Percentiles rank a stretch among this genome's conserved stretches.
These are phyloP conservation scores for Helicoverpa assulta DNA, from an alignment of 2,888 invertebrate genomes.

Conservation along the genomic window DNA sequence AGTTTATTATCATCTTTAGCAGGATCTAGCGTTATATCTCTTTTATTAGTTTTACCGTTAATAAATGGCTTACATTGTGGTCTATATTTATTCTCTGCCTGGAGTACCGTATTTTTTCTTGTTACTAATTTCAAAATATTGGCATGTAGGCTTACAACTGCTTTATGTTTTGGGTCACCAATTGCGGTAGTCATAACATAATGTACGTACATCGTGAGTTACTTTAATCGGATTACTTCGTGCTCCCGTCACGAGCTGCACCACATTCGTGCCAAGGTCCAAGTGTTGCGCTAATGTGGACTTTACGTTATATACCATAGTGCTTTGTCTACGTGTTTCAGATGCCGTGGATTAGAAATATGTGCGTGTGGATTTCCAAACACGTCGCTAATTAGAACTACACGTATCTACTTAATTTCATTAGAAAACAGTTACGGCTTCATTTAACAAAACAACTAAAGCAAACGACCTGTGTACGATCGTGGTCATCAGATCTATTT, in stretches of 20 bases:
- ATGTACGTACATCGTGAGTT: constrained; percentile 58
- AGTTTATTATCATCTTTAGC: constrained; percentile 1
- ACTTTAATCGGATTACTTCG: constrained; percentile 72
- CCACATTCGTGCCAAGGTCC: constrained; percentile 81
- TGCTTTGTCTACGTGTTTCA: constrained; percentile 31
- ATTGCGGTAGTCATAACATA: constrained; percentile 55
- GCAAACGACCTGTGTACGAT: constrained; percentile 17
- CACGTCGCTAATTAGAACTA: constrained; percentile 4
- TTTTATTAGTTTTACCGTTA: background rate
- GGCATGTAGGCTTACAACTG: constrained; percentile 35
- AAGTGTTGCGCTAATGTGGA: constrained; percentile 74
- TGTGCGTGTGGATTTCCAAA: constrained; percentile 23
- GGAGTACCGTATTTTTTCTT: background rate
- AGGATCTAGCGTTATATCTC: background rate
- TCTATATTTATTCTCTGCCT: background rate
- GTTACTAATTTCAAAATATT: constrained; percentile 19
- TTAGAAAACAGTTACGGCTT: constrained; percentile 1
- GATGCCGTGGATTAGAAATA: constrained; percentile 21
- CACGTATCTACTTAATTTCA: constrained; percentile 2
- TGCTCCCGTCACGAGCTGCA: constrained; percentile 75
- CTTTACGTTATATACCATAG: constrained; percentile 66
- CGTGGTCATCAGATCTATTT: constrained; percentile 26
- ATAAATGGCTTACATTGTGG: too few species aligned
- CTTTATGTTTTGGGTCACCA: constrained; percentile 41
- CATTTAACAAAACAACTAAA: constrained; percentile 7